Conservation (phyloP, 2,888 invertebrate genomes). For the Hypsopygia costalis region DNA sequence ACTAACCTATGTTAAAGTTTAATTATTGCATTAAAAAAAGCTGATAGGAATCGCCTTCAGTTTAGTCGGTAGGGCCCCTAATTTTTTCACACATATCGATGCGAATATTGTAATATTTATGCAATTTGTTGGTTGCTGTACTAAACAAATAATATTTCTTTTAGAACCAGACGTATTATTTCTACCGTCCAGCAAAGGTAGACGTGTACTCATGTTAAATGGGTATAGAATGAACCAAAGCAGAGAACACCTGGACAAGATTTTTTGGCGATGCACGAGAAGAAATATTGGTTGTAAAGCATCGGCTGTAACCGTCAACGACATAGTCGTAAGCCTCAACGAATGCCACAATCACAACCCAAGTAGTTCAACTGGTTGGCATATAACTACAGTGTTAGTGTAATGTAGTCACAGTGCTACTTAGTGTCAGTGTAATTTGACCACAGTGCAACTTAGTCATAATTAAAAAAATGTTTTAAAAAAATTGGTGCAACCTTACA, state of each 20-base stretch:
- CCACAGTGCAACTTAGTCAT: too few relatives aligned
- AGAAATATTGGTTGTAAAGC: conserved; percentile 27
- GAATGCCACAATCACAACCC: conserved; percentile 11
- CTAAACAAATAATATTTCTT: background rate
- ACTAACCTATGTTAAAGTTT: too few relatives aligned
- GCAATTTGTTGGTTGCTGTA: too few relatives aligned
- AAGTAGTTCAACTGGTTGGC: background rate
- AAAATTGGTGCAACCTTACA: too few relatives aligned
- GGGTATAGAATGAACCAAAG: conserved; percentile 33
- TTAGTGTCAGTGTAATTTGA: too few relatives aligned
- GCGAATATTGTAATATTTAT: too few relatives aligned
- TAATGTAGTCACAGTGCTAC: background rate
- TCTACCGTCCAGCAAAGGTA: conserved; percentile 22
- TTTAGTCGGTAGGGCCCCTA: too few relatives aligned
- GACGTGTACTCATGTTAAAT: conserved; percentile 26
- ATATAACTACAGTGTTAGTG: background rate
- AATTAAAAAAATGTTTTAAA: too few relatives aligned
- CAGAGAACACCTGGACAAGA: conserved; percentile 17
- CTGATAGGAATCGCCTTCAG: too few relatives aligned
- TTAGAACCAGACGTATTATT: conserved; percentile 13
- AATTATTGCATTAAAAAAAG: too few relatives aligned
- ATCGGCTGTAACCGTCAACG: conserved; percentile 18
- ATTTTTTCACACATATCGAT: too few relatives aligned
- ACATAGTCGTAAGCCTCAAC: conserved; percentile 15
- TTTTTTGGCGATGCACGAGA: conserved; percentile 38